Base-by-base conservation (phyloP, 30 jellyfish, hydroid and myxozoan genomes). In the Calvadosia cruxmelitensis region DNA sequence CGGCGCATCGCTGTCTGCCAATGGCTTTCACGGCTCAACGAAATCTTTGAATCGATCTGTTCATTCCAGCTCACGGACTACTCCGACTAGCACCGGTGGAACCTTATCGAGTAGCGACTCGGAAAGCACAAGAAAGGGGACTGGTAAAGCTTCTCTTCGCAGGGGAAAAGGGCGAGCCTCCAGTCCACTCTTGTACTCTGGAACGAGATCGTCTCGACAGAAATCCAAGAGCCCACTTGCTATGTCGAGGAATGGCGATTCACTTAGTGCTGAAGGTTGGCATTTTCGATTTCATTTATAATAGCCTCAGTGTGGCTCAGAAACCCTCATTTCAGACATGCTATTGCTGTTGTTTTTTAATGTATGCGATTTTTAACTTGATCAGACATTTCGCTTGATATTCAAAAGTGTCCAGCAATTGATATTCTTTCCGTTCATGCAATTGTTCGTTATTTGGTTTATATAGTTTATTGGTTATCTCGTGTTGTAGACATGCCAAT, bases 111-210 rank as follows among this genome's bases (percentile, higher is more conserved):
- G 57, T 42, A 42, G 57, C 20, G 57, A 42, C 20, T 42, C 57
- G 10, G 57, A 42, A 42, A 42, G 57, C 20, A 42, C 57, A 20
- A 42, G 20, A 42, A 42, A 42, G 57, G 57, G 57, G 20, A 42
- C 57, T 42, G 57, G 57, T 42, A 20, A 5, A 5, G 15, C 10
- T 10, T 42, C 57, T 42, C 20, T 42, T 5, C 57, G 57, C 10
- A 42, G 57, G 20, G 57, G 57, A 20, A 42, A 42, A 42, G 20
- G 20, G 10, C 57, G 57, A 5, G 10, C 57, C 10, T 42, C 57
- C 15, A 81, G 85, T 50, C 93, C 93, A 34, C 70, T 81, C 52
- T 7, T 81, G 28, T 74, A 63, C 34, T 70, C 91, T 26, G 83
- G 94, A 1, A 73, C 69, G 49, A 81, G 94, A 50, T 25, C 66